Conservation (phyloP, 2,888 invertebrate genomes). For the Nomada ferruginata region DNA sequence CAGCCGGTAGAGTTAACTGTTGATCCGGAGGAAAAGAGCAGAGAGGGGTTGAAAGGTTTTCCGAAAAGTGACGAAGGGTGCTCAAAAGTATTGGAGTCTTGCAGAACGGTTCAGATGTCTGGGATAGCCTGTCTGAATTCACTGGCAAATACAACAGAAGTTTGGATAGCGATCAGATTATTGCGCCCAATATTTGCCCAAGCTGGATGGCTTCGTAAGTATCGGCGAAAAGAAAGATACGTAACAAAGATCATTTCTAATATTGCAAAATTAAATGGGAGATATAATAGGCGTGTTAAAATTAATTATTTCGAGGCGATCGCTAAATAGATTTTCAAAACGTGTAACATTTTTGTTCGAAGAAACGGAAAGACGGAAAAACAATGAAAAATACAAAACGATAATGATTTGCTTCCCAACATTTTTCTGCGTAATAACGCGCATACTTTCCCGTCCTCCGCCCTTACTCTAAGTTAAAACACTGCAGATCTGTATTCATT, state of each 20-base stretch:
- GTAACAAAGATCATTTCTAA: not conserved
- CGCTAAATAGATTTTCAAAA: no score
- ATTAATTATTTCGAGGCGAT: not conserved
- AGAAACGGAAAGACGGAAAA: no score
- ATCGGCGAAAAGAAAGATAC: not conserved
- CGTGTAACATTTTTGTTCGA: no score
- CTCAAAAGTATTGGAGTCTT: constrained; percentile 50
- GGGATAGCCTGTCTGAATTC: not conserved
- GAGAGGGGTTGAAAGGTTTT: constrained; percentile 36
- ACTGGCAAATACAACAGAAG: constrained; percentile 13
- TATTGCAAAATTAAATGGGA: not conserved
- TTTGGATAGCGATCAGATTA: constrained; percentile 61
- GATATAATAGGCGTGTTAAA: not conserved
- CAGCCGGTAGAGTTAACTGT: constrained; percentile 20
- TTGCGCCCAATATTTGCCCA: constrained; percentile 12
- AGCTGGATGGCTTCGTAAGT: not conserved
- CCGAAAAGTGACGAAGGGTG: constrained; percentile 38
- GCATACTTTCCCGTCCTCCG: constrained; percentile 46
- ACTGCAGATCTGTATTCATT: constrained; percentile 67
- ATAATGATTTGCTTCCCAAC: constrained; percentile 1
- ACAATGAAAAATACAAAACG: not conserved
- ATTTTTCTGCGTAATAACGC: constrained; percentile 42
- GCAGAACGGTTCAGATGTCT: constrained; percentile 48
- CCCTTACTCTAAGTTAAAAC: constrained; percentile 61
- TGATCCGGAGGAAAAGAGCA: constrained; percentile 15